A percentile compares a stretch with the other conserved stretches of the same genome.
These are phyloP conservation scores for Lethenteron reissneri DNA, from an alignment of 2,113 vertebrate genomes.

Conservation along the genomic window DNA sequence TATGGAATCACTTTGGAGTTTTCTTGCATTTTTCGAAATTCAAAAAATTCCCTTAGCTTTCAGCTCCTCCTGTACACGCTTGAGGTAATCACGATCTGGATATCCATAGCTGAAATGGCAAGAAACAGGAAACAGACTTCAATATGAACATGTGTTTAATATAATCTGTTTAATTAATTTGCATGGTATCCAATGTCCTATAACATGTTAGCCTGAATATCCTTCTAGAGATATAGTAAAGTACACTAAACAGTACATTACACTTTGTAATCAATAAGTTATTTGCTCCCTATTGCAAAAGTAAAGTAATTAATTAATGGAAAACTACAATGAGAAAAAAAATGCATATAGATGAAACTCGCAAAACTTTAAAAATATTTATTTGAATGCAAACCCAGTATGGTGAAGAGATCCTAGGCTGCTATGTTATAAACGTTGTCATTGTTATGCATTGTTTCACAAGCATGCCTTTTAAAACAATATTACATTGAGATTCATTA, in stretches of 20 bases:
- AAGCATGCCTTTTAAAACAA: too few relatives aligned
- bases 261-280: too few relatives aligned
- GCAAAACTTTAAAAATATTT: too few relatives aligned
- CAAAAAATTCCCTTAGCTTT: slow-evolving; percentile 35
- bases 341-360: background rate
- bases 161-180: too few relatives aligned
- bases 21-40: background rate
- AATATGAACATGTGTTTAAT: too few relatives aligned
- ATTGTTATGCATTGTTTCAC: too few relatives aligned
- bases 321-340: background rate
- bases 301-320: background rate
- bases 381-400: too few relatives aligned
- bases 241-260: background rate
- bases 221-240: background rate
- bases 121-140: too few relatives aligned
- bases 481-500: too few relatives aligned
- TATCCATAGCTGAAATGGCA: slow-evolving; percentile 27
- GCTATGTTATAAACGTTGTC: too few relatives aligned
- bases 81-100: slow-evolving; percentile 27
- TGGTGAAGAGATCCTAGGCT: too few relatives aligned
- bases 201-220: background rate
- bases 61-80: slow-evolving; percentile 26
- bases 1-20: too few relatives aligned
- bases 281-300: background rate
- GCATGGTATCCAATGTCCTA: background rate